Evolutionary conservation across 2,888 invertebrate species (phyloP).

Genomic region (Zhengitettix transpicula): DNA sequence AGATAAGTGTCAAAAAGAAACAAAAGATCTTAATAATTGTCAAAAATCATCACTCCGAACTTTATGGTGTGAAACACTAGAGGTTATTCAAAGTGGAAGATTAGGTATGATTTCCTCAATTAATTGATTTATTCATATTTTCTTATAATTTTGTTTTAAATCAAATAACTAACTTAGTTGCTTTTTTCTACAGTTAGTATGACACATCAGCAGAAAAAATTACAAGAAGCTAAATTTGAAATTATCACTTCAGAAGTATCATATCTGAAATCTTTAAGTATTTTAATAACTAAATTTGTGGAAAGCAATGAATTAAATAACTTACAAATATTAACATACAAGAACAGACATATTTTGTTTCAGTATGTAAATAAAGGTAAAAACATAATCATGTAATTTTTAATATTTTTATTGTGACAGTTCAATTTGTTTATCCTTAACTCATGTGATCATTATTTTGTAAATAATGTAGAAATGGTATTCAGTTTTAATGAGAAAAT

Average conservation of each 20-base stretch:
- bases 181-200: not conserved
- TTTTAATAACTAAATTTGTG: constrained; percentile 24
- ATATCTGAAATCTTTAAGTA: constrained; percentile 35
- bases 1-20: too few relatives aligned
- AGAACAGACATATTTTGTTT: too few relatives aligned
- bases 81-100: not conserved
- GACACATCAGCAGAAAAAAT: not conserved
- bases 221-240: constrained; percentile 41
- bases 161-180: not conserved
- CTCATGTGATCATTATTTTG: too few relatives aligned
- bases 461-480: too few relatives aligned
- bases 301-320: constrained; percentile 7
- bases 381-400: too few relatives aligned
- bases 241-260: constrained; percentile 41
- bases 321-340: not conserved
- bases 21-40: too few relatives aligned
- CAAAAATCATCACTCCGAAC: not conserved
- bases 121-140: too few relatives aligned
- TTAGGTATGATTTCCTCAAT: not conserved
- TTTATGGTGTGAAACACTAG: not conserved
- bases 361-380: too few relatives aligned
- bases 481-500: too few relatives aligned
- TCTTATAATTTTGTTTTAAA: too few relatives aligned
- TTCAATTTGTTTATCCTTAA: too few relatives aligned
- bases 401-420: too few relatives aligned